phyloP scores from a whole-genome alignment of 2,113 vertebrate species.

The Malaclemys terrapin region DNA sequence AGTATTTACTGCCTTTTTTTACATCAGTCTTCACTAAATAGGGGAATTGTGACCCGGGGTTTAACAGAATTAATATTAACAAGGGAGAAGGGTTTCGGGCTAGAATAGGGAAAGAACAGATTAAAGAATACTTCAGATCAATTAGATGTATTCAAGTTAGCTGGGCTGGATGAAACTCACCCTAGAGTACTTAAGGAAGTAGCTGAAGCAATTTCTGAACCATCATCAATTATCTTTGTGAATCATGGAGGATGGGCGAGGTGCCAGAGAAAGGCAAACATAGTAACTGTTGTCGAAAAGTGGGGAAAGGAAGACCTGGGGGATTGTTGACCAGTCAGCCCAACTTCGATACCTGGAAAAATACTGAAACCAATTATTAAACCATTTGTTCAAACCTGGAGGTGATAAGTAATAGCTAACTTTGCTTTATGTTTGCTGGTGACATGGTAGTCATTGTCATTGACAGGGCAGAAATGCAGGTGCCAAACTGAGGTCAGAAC shows the following conservation, averaged over 20 bases:
- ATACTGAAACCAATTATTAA: background rate
- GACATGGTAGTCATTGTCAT: background rate
- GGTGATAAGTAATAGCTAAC: background rate
- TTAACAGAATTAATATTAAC: background rate
- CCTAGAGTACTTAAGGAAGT: background rate
- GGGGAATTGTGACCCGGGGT: background rate
- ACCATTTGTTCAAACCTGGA: background rate
- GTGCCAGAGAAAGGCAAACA: background rate
- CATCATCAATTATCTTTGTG: background rate
- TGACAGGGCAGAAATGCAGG: background rate
- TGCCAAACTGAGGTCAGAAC: background rate
- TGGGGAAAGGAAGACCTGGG: background rate
- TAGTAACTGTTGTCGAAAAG: background rate
- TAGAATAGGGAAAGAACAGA: background rate
- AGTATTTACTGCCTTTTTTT: background rate
- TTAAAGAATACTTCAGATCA: background rate
- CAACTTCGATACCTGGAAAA: background rate
- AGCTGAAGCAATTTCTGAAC: background rate
- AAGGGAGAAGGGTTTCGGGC: background rate
- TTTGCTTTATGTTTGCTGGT: background rate
- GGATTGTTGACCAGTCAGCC: background rate
- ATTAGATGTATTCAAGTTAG: background rate
- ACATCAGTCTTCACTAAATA: background rate
- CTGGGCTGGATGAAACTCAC: background rate
- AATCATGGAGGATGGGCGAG: background rate